Conservation (phyloP, 2,797 vertebrate genomes). For the Bradypus variegatus region DNA sequence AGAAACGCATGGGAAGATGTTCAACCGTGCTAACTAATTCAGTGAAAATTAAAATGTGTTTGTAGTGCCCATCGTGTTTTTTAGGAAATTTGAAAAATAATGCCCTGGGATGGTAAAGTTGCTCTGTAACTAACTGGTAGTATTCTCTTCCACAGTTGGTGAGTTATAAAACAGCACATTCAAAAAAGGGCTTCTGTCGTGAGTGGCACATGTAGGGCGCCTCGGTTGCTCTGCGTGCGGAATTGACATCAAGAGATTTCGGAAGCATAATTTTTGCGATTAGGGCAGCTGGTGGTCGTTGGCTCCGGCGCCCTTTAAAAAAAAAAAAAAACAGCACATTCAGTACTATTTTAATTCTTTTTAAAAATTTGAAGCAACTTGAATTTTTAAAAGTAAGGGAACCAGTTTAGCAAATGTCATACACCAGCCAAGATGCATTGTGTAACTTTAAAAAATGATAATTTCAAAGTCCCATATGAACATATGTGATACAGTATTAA, state of each 20-base stretch:
- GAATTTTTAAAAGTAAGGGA: background rate
- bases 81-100: background rate
- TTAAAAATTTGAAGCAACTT: background rate
- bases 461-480: background rate
- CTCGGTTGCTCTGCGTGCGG: too few relatives aligned
- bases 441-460: background rate
- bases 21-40: background rate
- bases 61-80: background rate
- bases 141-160: background rate
- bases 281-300: too few relatives aligned
- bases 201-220: too few relatives aligned
- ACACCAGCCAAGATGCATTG: background rate
- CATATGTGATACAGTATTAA: background rate
- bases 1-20: background rate
- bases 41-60: slow-evolving; percentile 21
- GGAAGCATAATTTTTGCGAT: too few relatives aligned
- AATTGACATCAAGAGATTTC: too few relatives aligned
- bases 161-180: background rate
- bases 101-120: background rate
- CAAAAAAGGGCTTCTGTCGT: too few relatives aligned
- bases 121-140: background rate
- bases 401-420: background rate
- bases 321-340: background rate
- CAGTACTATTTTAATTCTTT: background rate
- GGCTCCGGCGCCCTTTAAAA: too few relatives aligned